Evolutionary conservation across 1,140 invertebrate genomes (phyloP), one percentile per base, ranked within the genome.

Genomic region (Nasonia vitripennis): DNA sequence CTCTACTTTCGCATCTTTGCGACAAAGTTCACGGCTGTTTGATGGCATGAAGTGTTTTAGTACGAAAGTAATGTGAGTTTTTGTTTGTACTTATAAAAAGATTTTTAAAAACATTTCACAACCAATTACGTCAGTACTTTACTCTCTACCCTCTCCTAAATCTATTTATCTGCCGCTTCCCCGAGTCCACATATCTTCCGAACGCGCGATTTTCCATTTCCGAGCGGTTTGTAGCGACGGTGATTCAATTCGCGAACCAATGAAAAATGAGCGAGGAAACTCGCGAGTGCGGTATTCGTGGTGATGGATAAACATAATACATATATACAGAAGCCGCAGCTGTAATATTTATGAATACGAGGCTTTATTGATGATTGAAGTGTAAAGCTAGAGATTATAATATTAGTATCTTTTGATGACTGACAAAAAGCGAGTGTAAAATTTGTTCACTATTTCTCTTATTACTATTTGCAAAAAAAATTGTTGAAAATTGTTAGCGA

Each of bases 221-320:
- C 55, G 20, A 70, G 23, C 31, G 55, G 75, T 70, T 48, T 78
- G 23, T 78, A 78, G 37, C 23, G 74, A 48, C 31, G 55, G 37
- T 70, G 74, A 78, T 78, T 84, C 82, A 71, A 84, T 78, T 14
- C 41, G 62, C 55, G 55, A 48, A 34, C 37, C 62, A 34, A 78
- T 78, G 62, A 84, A 78, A 78, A 84, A 78, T 78, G 34, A 55
- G 37, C 41, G 74, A 51, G 71, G 48, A 78, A 78, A 51, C n/a
- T 70, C 81, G 23, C 7, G 45, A 48, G 34, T 51, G 37, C 6
- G 37, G 2, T 41, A 9, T n/a, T 6, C 37, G 34, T 12, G 73
- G 34, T 14, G 4, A 37, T 41, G 37, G 23, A 62, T 27, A 71
- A 71, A 71, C 10, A 70, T 70, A 70, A 17, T 71, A 31, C 10